Evolutionary conservation across 2,797 vertebrate species (phyloP), one percentile per base, ranked within the genome.

Genomic region (Sphenodon punctatus): DNA sequence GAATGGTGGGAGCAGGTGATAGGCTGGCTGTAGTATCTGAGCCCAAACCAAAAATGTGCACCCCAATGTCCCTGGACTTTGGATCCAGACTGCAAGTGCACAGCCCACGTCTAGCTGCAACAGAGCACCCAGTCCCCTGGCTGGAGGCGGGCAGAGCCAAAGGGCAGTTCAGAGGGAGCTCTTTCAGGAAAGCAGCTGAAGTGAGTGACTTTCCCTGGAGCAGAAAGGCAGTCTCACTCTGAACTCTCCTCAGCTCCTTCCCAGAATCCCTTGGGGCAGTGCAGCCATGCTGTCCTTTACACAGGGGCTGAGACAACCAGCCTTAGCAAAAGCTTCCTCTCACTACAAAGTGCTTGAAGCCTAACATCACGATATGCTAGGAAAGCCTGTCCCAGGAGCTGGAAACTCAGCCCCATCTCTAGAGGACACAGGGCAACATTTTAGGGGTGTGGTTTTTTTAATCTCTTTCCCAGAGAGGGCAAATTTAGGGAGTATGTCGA

Each of bases 401-500:
- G 46, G n/a, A 53, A 30, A 48, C 48, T 51, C 13, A 51, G 8
- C 36, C 10, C 41, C 19, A 72, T 10, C 42, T 82, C 48, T 88
- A 81, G 14, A 51, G 68, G 85, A 58, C 23, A 68, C 19, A 78
- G 12, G 23, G 20, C 14, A 76, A 55, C 10, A 7, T 17, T 17
- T 30, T 55, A 51, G 10, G n/a, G 17, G 34, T 19, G 55, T 34
- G 30, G 30, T 34, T 17, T 17, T 80, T 80, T 88, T 30, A 66
- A 87, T 43, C 11, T 70, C 51, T 80, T 58, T 11, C 30, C 8
- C 55, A 58, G 78, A 10, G 78, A 32, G 38, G 34, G 78, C 75
- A 73, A 8, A 68, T 32, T 6, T 78, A 75, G 73, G 72, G n/a
- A 65, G 88, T 68, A 43, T 68, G 86, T 88, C 83, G 80, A 88